Base-by-base conservation (phyloP, 53 echinoderm and acorn worm species). In the Mesocentrotus franciscanus region DNA sequence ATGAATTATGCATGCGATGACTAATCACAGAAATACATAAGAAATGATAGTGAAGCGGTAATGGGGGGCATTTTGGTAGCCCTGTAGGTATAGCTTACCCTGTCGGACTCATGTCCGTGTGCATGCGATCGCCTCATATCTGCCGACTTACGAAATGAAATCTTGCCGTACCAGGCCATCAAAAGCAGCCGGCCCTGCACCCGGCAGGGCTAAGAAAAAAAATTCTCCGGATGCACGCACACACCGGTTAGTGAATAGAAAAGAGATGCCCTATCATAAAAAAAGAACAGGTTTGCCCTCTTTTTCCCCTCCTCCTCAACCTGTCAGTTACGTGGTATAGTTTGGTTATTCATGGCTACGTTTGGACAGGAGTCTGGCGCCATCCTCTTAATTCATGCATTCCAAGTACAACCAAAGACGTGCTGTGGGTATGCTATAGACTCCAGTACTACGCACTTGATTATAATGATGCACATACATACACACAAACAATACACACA, bases 41-140 rank as follows among this genome's bases (percentile, higher is more conserved):
- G 74, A 70, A 92, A 79, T 66, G 24, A 33, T 34, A 20, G 20
- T 66, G 5, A 17, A 56, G 30, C 1, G 56, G 56, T 18, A 93
- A 93, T 49, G 61, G 55, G 29, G 94, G 79, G 60, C 35, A 79
- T 93, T 30, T 79, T 81, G 61, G 94, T 39, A 34, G 56, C 72
- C 87, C 95, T 68, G 64, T 35, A 94, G 95, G 95, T 94, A 55
- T 94, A 18, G 85, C 87, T 85, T 85, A 85, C 85, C 85, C 87
- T 70, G 24, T 94, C 95, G 95, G 95, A 85, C 95, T 27, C 24
- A 62, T 36, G 95, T 94, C 95, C 95, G 95, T 94, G 95, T 85
- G 87, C 85, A 68, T 94, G 95, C 95, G 95, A 94, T 36, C 95
- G 95, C 87, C 95, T 94, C 95, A 94, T 94, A 85, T 85, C 95